Conservation (phyloP, 2,797 vertebrate genomes). For the Rhincodon typus region DNA sequence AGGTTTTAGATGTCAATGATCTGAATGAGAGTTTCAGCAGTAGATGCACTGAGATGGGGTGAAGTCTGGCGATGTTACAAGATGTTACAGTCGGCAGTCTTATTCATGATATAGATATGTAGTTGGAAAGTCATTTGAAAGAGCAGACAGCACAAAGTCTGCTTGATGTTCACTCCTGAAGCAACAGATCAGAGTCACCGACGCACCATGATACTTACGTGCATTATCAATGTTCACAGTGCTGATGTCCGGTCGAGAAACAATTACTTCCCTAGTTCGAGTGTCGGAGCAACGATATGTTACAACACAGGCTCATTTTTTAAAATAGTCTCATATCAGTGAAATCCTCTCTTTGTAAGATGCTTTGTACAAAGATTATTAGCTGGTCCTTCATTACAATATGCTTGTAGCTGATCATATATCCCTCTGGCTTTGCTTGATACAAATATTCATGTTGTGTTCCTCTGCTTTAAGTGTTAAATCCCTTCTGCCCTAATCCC, state of each 20-base stretch:
- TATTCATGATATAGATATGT: too few species aligned
- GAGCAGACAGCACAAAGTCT: too few species aligned
- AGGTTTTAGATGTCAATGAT: too few species aligned
- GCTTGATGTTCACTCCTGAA: neutral
- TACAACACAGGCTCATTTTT: neutral
- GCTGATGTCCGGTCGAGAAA: neutral
- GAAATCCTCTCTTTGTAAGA: neutral
- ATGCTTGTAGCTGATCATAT: neutral
- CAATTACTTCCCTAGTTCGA: too few species aligned
- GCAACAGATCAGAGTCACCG: neutral
- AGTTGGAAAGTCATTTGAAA: neutral
- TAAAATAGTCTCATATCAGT: neutral
- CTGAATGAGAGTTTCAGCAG: too few species aligned
- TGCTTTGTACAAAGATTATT: slow-evolving; percentile 1
- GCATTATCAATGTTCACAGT: neutral
- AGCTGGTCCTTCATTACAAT: neutral
- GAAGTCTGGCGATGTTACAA: too few species aligned
- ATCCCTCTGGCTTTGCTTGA: neutral
- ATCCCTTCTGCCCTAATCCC: slow-evolving; percentile 16
- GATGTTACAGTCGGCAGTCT: too few species aligned
- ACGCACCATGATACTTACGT: too few species aligned
- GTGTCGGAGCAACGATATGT: neutral
- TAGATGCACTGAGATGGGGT: too few species aligned
- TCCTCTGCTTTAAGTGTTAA: neutral
- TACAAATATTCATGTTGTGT: neutral